Conservation (phyloP, 2,113 vertebrate species). For the Ammodytes dubius region DNA sequence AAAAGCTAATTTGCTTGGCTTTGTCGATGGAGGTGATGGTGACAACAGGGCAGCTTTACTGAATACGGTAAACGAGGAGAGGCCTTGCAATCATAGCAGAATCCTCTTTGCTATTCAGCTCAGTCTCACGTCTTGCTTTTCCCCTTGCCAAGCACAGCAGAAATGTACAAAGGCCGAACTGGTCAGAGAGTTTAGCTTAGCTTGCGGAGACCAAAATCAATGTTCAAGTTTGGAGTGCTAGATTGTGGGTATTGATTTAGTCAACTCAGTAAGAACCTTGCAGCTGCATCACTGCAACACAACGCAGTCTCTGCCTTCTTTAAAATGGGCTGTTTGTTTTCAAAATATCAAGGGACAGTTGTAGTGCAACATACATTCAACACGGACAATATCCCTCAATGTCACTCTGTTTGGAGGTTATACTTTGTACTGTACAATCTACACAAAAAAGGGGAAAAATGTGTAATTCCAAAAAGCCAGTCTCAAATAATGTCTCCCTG, state of each 20-base stretch:
- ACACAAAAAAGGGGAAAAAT: no score
- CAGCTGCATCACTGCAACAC: conserved; percentile 2
- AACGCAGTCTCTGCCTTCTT: neutral
- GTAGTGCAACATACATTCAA: no score
- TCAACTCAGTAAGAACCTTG: conserved; percentile 40
- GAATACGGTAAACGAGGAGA: conserved; percentile 35
- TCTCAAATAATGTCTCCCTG: no score
- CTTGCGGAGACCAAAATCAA: conserved; percentile 46
- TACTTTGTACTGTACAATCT: no score
- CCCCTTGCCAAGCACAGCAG: conserved; percentile 41
- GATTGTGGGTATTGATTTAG: conserved; percentile 62
- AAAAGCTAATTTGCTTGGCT: conserved; percentile 78
- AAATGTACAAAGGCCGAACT: conserved; percentile 43
- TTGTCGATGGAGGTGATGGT: conserved; percentile 60
- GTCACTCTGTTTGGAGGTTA: no score
- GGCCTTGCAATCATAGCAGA: neutral
- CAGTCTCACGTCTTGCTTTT: conserved; percentile 40
- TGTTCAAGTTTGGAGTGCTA: conserved; percentile 57
- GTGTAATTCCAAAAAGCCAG: no score
- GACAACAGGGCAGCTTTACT: conserved; percentile 43
- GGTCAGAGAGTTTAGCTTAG: conserved; percentile 51
- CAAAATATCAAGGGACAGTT: no score
- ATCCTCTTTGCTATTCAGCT: conserved; percentile 53
- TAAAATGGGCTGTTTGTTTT: no score
- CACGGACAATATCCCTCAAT: no score